A percentile compares a stretch with the other conserved stretches of the same genome.
These are phyloP conservation scores for Pollenia angustigena DNA, from an alignment of 2,888 invertebrate species.

Conservation along the genomic window DNA sequence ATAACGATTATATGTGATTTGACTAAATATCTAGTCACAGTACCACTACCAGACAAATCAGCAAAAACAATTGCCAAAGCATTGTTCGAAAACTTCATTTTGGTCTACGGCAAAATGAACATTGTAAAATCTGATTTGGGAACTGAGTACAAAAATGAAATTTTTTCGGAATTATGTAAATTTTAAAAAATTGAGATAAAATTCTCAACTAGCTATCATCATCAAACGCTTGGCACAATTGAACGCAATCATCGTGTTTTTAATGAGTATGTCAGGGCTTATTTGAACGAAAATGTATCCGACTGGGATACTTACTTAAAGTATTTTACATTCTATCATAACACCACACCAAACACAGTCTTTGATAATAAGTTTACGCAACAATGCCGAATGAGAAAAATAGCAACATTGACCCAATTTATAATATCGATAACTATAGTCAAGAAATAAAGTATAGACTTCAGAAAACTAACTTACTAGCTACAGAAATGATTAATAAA, in stretches of 20 bases:
- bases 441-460: slow-evolving; percentile 32
- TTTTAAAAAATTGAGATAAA: slow-evolving; percentile 15
- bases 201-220: slow-evolving; percentile 48
- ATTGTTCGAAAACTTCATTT: slow-evolving; percentile 41
- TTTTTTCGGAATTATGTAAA: slow-evolving; percentile 35
- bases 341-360: slow-evolving; percentile 32
- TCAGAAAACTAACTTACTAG: slow-evolving; percentile 27
- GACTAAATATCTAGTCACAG: slow-evolving; percentile 72
- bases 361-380: slow-evolving; percentile 38
- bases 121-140: slow-evolving; percentile 26
- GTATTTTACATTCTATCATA: slow-evolving; percentile 41
- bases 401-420: slow-evolving; percentile 22
- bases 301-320: slow-evolving; percentile 51
- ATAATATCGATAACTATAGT: slow-evolving; percentile 11
- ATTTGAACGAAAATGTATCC: slow-evolving; percentile 2
- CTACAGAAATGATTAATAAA: slow-evolving; percentile 25
- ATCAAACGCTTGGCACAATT: slow-evolving; percentile 38
- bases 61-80: slow-evolving; percentile 54
- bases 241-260: slow-evolving; percentile 49
- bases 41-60: slow-evolving; percentile 73
- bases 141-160: slow-evolving; percentile 46
- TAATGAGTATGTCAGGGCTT: slow-evolving; percentile 45
- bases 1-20: slow-evolving; percentile 70
- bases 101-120: slow-evolving; percentile 28
- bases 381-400: slow-evolving; percentile 8